A percentile compares a stretch with the other conserved stretches of the same genome.
phyloP scores from a whole-genome alignment of 1,140 invertebrate genomes.

The Trachymyrmex septentrionalis region DNA sequence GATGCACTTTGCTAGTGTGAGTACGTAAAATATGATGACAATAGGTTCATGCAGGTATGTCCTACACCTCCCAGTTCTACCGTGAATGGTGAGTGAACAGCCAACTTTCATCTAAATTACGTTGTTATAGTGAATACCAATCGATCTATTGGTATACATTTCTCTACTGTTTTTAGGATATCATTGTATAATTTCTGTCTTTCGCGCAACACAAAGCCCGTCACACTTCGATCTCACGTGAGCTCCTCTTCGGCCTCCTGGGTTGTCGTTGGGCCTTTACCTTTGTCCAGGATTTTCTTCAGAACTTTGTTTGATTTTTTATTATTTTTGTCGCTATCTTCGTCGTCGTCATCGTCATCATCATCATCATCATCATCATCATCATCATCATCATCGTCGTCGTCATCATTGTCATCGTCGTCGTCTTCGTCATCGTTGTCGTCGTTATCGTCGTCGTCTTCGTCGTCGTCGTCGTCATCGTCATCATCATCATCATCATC shows the following conservation, averaged over 20 bases:
- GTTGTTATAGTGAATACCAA: constrained; percentile 69
- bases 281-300: constrained; percentile 82
- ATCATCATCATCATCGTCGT: constrained; percentile 81
- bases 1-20: constrained; percentile 51
- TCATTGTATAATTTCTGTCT: constrained; percentile 62
- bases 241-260: constrained; percentile 75
- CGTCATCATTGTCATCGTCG: constrained; percentile 82
- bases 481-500: constrained; percentile 75
- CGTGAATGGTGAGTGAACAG: constrained; percentile 54
- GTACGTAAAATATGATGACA: constrained; percentile 29
- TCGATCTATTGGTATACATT: constrained; percentile 69
- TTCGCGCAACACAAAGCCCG: constrained; percentile 77
- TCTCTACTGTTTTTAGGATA: constrained; percentile 67
- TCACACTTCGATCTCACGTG: constrained; percentile 80
- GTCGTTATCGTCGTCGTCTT: constrained; percentile 77
- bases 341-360: not conserved
- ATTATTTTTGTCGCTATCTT: constrained; percentile 54
- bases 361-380: constrained; percentile 78
- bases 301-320: constrained; percentile 78
- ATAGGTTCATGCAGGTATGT: constrained; percentile 75
- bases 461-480: constrained; percentile 84
- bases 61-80: constrained; percentile 76
- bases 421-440: constrained; percentile 82
- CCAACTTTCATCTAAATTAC: constrained; percentile 66
- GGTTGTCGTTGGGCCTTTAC: constrained; percentile 78